A percentile compares a stretch with the other conserved stretches of the same genome.
These are phyloP conservation scores for Dendrocopos noguchii DNA, from an alignment of 2,113 vertebrate genomes.

Conservation along the genomic window DNA sequence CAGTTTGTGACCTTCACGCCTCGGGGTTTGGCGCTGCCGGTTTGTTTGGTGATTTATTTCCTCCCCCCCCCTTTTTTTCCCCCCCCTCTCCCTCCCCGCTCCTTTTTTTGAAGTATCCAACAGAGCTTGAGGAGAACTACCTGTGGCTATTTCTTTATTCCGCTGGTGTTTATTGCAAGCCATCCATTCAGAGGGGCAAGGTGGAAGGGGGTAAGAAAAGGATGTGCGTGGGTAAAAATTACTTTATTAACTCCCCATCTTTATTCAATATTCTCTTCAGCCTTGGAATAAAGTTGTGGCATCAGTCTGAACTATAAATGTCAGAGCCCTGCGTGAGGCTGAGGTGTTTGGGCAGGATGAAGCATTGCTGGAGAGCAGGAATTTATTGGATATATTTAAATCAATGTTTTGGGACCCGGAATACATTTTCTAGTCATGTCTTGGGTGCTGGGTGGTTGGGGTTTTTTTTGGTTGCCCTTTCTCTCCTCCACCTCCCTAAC, in stretches of 20 bases:
- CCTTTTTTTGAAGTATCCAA: neutral
- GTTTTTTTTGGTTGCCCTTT: too few relatives aligned
- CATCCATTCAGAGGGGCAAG: neutral
- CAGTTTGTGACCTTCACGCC: too few relatives aligned
- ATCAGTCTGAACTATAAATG: slow-evolving; percentile 3
- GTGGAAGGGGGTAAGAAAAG: neutral
- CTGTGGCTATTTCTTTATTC: slow-evolving; percentile 35
- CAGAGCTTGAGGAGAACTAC: neutral
- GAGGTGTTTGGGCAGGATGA: slow-evolving; percentile 14
- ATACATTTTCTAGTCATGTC: neutral
- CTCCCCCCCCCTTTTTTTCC: neutral
- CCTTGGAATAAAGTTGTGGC: slow-evolving; percentile 47
- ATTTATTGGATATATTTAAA: slow-evolving; percentile 42
- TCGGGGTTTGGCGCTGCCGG: too few relatives aligned
- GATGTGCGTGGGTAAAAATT: slow-evolving; percentile 15
- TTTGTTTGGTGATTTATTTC: neutral
- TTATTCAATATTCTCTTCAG: slow-evolving; percentile 20
- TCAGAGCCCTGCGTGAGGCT: neutral
- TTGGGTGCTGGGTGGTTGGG: neutral
- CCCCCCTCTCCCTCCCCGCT: too few relatives aligned
- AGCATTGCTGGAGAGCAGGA: neutral
- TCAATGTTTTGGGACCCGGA: neutral
- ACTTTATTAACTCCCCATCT: slow-evolving; percentile 45
- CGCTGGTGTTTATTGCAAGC: neutral
- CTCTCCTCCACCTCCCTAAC: neutral